Conservation (phyloP, 2,797 vertebrate species). For the Chiloscyllium punctatum region DNA sequence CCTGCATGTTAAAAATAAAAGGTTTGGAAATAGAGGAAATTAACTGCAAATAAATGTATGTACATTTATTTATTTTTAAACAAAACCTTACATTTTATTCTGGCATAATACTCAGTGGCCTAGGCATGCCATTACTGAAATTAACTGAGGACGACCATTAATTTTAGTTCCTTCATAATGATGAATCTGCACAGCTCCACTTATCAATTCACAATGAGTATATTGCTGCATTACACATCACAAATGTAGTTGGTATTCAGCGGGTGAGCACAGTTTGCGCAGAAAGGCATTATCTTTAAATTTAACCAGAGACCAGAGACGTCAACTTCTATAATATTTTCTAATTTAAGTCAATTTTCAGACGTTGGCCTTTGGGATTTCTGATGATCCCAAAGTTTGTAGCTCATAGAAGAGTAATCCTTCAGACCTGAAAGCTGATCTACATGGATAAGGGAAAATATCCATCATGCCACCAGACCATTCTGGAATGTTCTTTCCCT, state of each 20-base stretch:
- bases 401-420: background rate
- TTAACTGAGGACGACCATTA: background rate
- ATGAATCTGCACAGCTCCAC: background rate
- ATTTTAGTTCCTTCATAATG: background rate
- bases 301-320: background rate
- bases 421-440: slow-evolving; percentile 1
- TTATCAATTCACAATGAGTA: background rate
- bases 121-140: background rate
- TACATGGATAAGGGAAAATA: background rate
- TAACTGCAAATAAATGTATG: background rate
- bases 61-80: background rate
- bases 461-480: slow-evolving; percentile 21
- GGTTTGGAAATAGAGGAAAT: background rate
- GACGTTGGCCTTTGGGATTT: background rate
- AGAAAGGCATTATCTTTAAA: background rate
- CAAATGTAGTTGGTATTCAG: background rate
- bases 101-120: background rate
- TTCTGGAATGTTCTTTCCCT: background rate
- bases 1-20: background rate
- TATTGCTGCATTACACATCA: background rate
- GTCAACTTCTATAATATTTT: slow-evolving; percentile 20
- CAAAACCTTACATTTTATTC: background rate
- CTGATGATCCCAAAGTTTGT: slow-evolving; percentile 1
- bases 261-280: background rate
- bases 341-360: slow-evolving; percentile 25